These are phyloP conservation scores for Pimpla rufipes DNA, from an alignment of 2,888 invertebrate genomes.

Conservation along the genomic window DNA sequence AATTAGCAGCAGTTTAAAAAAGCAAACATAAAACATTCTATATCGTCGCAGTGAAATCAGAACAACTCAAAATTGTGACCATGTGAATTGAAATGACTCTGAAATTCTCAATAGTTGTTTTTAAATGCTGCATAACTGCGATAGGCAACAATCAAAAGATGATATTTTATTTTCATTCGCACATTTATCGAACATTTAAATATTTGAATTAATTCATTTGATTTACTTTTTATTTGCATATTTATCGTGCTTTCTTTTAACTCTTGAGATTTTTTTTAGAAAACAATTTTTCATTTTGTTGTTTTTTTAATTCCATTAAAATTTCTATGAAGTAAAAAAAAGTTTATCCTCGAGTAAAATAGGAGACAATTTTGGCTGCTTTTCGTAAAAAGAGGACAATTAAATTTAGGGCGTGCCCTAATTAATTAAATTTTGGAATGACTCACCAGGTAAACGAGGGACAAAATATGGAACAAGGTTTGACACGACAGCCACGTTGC, in stretches of 20 bases:
- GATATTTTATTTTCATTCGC: conserved; percentile 2
- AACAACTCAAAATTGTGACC: background rate
- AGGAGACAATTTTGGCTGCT: too few relatives aligned
- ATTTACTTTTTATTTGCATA: too few relatives aligned
- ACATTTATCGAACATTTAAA: too few relatives aligned
- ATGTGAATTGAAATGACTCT: background rate
- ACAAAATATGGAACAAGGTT: conserved; percentile 2
- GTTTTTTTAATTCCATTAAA: too few relatives aligned
- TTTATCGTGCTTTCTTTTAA: background rate
- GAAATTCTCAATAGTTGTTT: conserved; percentile 6
- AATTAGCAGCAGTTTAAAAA: conserved; percentile 4
- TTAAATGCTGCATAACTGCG: background rate
- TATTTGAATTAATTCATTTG: too few relatives aligned
- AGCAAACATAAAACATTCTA: background rate
- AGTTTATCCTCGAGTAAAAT: too few relatives aligned
- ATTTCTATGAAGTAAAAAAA: too few relatives aligned
- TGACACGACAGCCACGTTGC: conserved; percentile 2
- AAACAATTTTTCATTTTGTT: background rate
- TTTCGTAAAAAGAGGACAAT: too few relatives aligned
- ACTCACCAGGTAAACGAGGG: background rate
- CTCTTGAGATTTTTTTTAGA: conserved; percentile 11
- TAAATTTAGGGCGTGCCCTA: too few relatives aligned
- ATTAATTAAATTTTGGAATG: too few relatives aligned
- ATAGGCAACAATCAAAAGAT: background rate
- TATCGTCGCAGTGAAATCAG: background rate